These are phyloP conservation scores for Steinernema khuongi DNA, from an alignment of 1,140 invertebrate species.

Conservation along the genomic window DNA sequence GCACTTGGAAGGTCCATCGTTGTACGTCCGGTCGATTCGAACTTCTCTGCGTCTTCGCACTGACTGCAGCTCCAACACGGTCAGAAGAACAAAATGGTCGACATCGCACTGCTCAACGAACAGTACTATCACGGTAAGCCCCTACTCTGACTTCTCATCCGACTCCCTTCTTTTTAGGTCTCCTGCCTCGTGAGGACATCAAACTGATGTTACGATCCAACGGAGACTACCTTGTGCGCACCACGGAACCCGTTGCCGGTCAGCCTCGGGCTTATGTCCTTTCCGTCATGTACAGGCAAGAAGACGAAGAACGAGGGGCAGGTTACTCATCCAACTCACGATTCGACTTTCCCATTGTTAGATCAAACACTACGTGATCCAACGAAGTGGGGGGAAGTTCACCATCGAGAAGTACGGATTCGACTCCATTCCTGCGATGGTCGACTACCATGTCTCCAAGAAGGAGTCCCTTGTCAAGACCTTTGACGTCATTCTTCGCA, in stretches of 20 bases:
- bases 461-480: neutral
- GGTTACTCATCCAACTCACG: neutral
- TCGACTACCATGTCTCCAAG: neutral
- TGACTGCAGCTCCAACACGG: too few species aligned
- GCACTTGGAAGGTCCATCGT: too few species aligned
- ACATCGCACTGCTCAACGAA: neutral
- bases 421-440: neutral
- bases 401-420: slow-evolving; percentile 1
- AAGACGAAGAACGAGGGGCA: neutral
- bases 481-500: neutral
- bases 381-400: neutral
- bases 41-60: too few species aligned
- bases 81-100: too few species aligned
- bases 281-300: neutral
- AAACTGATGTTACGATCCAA: neutral
- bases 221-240: slow-evolving; percentile 8
- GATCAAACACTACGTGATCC: neutral
- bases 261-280: neutral
- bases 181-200: neutral
- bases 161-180: too few species aligned
- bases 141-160: too few species aligned
- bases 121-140: slow-evolving; percentile 6
- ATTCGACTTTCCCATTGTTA: neutral
- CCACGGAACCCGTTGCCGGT: neutral
- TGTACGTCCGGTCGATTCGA: too few species aligned